Evolutionary conservation across 2,797 vertebrate genomes (phyloP).

Genomic region (Danio kyathit): DNA sequence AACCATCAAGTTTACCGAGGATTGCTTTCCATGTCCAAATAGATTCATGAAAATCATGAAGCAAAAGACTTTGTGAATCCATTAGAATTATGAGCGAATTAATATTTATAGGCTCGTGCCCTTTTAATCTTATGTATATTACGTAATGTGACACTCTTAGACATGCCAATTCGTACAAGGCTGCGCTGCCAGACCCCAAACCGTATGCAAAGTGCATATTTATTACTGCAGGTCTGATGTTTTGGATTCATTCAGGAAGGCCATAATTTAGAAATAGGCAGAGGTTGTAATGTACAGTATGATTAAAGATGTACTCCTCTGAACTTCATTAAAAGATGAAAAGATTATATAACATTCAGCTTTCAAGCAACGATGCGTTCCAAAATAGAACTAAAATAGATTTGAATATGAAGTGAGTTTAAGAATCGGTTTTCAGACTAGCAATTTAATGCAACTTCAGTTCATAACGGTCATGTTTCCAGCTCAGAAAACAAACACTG

Average conservation of each 20-base stretch:
- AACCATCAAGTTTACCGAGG: constrained; percentile 23
- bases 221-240: neutral
- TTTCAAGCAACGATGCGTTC: constrained; percentile 21
- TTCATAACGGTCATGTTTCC: constrained; percentile 6
- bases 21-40: constrained; percentile 24
- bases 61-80: neutral
- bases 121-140: constrained; percentile 29
- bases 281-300: constrained; percentile 51
- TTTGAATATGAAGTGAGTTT: constrained; percentile 18
- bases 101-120: constrained; percentile 6
- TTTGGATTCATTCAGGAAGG: constrained; percentile 20
- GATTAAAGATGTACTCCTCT: constrained; percentile 49
- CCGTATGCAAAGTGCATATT: constrained; percentile 22
- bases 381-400: constrained; percentile 26
- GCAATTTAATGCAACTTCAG: neutral
- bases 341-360: constrained; percentile 40
- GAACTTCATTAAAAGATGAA: constrained; percentile 54
- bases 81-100: neutral
- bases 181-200: constrained; percentile 23
- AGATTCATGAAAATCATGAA: constrained; percentile 8
- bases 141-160: constrained; percentile 16
- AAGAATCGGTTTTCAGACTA: constrained; percentile 9
- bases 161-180: neutral
- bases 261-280: constrained; percentile 66
- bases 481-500: constrained; percentile 31